Evolutionary conservation across 2,888 invertebrate species (phyloP), one percentile per base, ranked within the genome.

Genomic region (Hololepta plana): DNA sequence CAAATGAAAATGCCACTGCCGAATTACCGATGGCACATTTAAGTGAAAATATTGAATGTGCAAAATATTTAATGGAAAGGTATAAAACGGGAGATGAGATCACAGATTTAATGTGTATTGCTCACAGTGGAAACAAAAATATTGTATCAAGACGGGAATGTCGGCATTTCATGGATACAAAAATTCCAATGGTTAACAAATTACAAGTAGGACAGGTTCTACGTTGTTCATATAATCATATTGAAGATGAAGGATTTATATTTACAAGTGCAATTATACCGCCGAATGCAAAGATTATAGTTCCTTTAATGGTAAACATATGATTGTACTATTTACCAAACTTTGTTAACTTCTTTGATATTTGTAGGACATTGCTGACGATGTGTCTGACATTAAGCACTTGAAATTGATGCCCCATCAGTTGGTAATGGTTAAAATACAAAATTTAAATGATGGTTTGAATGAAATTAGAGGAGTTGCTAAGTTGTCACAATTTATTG

Each of bases 71-170:
- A 17, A 17, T 17, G n/a, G n/a, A n/a, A n/a, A n/a, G n/a, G n/a
- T n/a, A n/a, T n/a, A n/a, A 27, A 48, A 47, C 38, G 21, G 47
- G 49, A 3, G 42, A 47, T 23, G 29, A 36, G 35, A 37, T 52
- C 11, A 22, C 35, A 3, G 34, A 47, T 32, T 32, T 52, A 15
- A 35, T 51, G 15, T 49, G 49, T 31, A 35, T 51, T 9, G 36
- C 26, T 4, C 35, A 38, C 14, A 25, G 27, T 7, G 31, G 28
- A 6, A 33, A 17, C 32, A 4, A 35, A 36, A 12, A 31, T 44
- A n/a, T n/a, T 16, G 34, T 50, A 21, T 51, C 51, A 2, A 35
- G 44, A 28, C 35, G 48, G 20, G 49, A 51, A 33, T 35, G 28
- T 20, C 11, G 36, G 28, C 36, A 34, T 22, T 36, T 40, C 23